Percentiles rank a stretch among this genome's conserved stretches.
phyloP scores from a whole-genome alignment of 2,797 vertebrate species.

The Pseudochirops corinnae region DNA sequence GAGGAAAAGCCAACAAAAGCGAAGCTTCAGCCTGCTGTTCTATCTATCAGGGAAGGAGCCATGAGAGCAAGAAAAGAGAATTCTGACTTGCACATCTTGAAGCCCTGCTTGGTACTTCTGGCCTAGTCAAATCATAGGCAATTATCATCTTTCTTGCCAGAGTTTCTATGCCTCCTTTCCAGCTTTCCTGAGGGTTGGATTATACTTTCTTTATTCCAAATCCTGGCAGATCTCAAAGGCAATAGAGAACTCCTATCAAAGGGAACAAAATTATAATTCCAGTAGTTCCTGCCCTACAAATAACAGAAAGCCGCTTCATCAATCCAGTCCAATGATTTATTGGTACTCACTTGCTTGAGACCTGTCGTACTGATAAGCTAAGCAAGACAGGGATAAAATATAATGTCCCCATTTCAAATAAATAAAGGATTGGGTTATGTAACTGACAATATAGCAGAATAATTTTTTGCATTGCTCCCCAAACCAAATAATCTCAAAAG shows the following conservation, averaged over 20 bases:
- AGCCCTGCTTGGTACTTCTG: too few species aligned
- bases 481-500: neutral
- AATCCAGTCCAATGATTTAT: neutral
- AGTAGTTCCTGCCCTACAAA: neutral
- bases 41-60: too few species aligned
- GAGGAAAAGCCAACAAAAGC: too few species aligned
- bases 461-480: neutral
- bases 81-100: too few species aligned
- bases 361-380: neutral
- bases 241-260: neutral
- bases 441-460: neutral
- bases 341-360: neutral
- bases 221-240: neutral
- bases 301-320: neutral
- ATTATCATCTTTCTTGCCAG: too few species aligned
- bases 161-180: neutral
- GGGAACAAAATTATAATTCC: neutral
- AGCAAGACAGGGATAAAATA: neutral
- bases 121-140: too few species aligned
- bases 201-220: neutral
- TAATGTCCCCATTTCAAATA: neutral
- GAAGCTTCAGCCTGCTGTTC: too few species aligned
- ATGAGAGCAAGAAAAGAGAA: too few species aligned
- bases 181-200: neutral
- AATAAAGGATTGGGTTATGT: neutral